These are phyloP conservation scores for Zeugodacus cucurbitae DNA, from an alignment of 1,140 invertebrate genomes.

Conservation along the genomic window DNA sequence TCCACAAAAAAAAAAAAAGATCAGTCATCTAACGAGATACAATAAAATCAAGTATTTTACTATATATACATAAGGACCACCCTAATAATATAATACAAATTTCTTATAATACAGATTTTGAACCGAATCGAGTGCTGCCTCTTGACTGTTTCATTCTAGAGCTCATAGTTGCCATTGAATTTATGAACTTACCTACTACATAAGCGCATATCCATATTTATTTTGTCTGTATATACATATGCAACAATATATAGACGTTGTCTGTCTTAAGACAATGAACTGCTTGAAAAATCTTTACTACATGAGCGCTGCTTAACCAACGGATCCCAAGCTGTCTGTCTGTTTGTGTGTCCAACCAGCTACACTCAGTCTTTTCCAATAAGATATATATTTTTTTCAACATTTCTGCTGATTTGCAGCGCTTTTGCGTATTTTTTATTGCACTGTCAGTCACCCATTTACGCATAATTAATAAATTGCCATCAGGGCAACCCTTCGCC, in stretches of 20 bases:
- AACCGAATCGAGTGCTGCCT: no score
- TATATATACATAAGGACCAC: background rate
- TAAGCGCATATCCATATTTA: background rate
- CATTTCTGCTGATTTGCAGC: background rate
- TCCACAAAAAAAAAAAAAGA: no score
- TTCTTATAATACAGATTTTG: background rate
- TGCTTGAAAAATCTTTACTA: background rate
- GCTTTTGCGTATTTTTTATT: background rate
- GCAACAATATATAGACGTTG: background rate
- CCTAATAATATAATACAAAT: background rate
- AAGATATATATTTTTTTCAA: background rate
- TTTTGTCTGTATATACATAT: background rate
- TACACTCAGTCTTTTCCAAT: background rate
- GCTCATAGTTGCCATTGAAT: background rate
- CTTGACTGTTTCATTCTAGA: no score
- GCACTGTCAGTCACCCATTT: slow-evolving; percentile 21
- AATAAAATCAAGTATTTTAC: no score
- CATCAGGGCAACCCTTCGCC: background rate
- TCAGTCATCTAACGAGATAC: background rate
- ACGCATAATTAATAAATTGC: slow-evolving; percentile 36
- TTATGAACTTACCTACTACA: background rate
- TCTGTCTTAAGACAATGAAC: background rate
- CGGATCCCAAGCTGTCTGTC: background rate
- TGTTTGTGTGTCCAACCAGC: background rate
- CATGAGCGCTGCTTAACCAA: background rate